Base-by-base conservation (phyloP, 2,797 vertebrate genomes). In the Gymnocypris eckloni region DNA sequence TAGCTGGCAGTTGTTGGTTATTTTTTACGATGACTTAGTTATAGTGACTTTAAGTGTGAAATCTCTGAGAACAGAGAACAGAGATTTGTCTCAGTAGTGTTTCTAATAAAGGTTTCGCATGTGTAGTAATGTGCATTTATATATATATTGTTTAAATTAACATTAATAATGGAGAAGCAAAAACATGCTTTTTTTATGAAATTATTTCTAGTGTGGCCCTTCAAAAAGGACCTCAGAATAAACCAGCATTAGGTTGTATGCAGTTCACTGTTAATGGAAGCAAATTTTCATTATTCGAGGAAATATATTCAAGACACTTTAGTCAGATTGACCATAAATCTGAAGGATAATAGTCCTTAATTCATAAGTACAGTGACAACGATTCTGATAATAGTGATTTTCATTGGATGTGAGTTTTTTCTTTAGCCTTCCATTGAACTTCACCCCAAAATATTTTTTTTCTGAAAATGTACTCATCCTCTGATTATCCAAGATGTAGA, bases 301-400 rank as follows among this genome's bases (percentile, higher is more conserved):
- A 64, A 22, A 48, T 73, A 72, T 45, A 43, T 25, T 83, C 28
- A 83, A 72, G 52, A 66, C 28, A 75, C 7, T 83, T 75, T 33
- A 59, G 1, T 61, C 56, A 64, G 12, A 25, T 64, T n/a, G 37
- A 83, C 15, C 25, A 45, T 72, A 61, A 28, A 22, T 41, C 50
- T 56, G 13, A 41, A 39, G 45, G 25, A 48, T 70, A 54, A 50
- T 18, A 83, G 43, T 75, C 20, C 37, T 13, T 67, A 12, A 54
- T 54, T 81, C 28, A 81, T 25, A 83, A 83, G 37, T 73, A 48
- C 41, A 48, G 12, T 0, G 5, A 33, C 11, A 59, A 18, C 41
- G 48, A 56, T 71, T 41, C 66, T 16, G 6, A 81, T 37, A 15
- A 41, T 22, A 43, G 20, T 16, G 4, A 48, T 33, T 41, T 20